Evolutionary conservation across 1,140 invertebrate species (phyloP).

Genomic region (Melipona quadrifasciata): DNA sequence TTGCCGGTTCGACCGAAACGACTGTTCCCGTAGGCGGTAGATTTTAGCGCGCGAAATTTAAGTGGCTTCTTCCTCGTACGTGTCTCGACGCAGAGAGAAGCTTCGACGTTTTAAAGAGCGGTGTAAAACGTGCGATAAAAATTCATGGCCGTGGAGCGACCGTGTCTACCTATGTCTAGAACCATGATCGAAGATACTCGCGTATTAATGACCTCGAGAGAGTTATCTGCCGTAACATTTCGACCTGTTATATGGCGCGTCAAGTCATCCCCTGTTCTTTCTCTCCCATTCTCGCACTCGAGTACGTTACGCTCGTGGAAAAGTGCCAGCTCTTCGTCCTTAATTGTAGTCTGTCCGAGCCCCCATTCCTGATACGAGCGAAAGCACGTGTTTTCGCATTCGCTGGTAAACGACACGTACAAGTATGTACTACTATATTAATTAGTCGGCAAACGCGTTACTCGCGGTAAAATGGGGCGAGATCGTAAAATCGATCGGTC

Average conservation of each 20-base stretch:
- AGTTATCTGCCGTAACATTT: constrained; percentile 5
- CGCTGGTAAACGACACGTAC: background rate
- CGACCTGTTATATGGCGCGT: background rate
- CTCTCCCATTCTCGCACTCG: background rate
- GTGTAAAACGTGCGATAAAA: constrained; percentile 55
- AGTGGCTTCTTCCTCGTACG: constrained; percentile 21
- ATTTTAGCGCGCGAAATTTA: constrained; percentile 63
- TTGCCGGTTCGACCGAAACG: constrained; percentile 55
- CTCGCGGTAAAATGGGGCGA: background rate
- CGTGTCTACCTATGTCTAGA: background rate
- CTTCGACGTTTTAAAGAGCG: constrained; percentile 48
- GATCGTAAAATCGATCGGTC: background rate
- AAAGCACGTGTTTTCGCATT: background rate
- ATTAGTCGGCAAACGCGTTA: too few relatives aligned
- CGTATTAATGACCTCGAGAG: constrained; percentile 38
- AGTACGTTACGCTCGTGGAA: constrained; percentile 31
- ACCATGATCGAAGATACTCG: constrained; percentile 28
- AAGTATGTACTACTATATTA: too few relatives aligned
- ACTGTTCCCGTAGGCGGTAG: constrained; percentile 22
- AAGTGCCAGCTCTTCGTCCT: constrained; percentile 21
- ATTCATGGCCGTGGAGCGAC: constrained; percentile 39
- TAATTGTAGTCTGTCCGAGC: constrained; percentile 28
- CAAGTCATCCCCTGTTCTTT: constrained; percentile 12
- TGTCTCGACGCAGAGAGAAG: constrained; percentile 18
- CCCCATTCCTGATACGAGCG: background rate